Evolutionary conservation across 92 coral and sea anemone species (phyloP), one percentile per base, ranked within the genome.

Genomic region (Porites lobata): DNA sequence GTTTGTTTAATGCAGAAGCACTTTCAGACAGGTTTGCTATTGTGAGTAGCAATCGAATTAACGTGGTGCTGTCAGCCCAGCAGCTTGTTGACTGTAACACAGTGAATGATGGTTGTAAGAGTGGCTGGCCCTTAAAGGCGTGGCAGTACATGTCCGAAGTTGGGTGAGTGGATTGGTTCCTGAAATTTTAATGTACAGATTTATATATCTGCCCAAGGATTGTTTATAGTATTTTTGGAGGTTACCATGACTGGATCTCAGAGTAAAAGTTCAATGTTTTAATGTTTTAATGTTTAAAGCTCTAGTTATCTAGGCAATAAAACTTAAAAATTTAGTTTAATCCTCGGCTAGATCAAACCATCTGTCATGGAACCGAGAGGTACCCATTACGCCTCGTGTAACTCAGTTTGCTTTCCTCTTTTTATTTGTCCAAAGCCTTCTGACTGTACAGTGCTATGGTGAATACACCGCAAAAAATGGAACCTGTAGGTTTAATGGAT

Each of bases 21-120:
- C 86, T 95, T 56, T 92, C 98, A 19, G 98, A 95, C 84, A 87
- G 98, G 51, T 92, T 95, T 90, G 98, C 98, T 12, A 95, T 95
- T 85, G 91, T 79, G 19, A 78, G 89, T 73, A 70, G 62, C 21
- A 95, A 95, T 65, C 66, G 7, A 66, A 79, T 92, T 87, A 26
- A 92, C 20, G 98, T 95, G 26, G 90, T 90, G 17, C 64, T 95
- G 62, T 95, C 98, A 9, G 96, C 98, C 11, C 98, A 95, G 78
- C 94, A 95, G 77, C 84, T 95, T 69, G 98, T 92, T 8, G 98
- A 95, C 77, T 95, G 98, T 85, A 86, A 95, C 59, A 92, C 86
- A 24, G 69, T 63, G 1, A 90, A 90, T 59, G 0, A 4, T 0
- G 98, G 98, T 51, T 95, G 98, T 82, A 4, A 18, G 2, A 96